Conservation (phyloP, 2,888 invertebrate genomes). For the Panzeria rudis region DNA sequence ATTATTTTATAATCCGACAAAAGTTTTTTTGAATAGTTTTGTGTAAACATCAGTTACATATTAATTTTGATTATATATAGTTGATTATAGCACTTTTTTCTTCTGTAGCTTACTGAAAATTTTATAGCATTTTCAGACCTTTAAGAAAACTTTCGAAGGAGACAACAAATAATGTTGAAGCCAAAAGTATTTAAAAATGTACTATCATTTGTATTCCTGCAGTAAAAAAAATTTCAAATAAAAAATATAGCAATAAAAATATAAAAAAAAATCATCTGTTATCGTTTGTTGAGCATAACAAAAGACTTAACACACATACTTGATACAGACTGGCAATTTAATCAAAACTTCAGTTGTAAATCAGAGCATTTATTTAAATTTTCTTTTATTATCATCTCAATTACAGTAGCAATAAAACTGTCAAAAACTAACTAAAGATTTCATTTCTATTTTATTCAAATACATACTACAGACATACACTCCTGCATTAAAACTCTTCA, state of each 20-base stretch:
- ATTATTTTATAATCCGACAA: no score
- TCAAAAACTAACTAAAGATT: constrained; percentile 64
- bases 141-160: no score
- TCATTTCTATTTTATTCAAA: constrained; percentile 65
- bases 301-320: constrained; percentile 37
- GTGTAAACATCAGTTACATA: no score
- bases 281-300: not conserved
- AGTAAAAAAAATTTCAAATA: not conserved
- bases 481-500: constrained; percentile 3
- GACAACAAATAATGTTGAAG: not conserved
- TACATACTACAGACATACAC: constrained; percentile 38
- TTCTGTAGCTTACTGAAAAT: no score
- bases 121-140: no score
- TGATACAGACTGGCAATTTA: not conserved
- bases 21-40: no score
- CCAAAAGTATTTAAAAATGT: no score
- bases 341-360: constrained; percentile 43
- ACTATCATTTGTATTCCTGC: no score
- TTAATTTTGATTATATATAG: no score
- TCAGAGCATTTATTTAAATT: constrained; percentile 49
- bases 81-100: no score
- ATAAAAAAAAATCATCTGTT: not conserved
- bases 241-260: not conserved
- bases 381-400: constrained; percentile 51
- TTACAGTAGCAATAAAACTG: constrained; percentile 72